These are phyloP conservation scores for Xenus cinereus DNA, from an alignment of 2,113 vertebrate species.

Conservation along the genomic window DNA sequence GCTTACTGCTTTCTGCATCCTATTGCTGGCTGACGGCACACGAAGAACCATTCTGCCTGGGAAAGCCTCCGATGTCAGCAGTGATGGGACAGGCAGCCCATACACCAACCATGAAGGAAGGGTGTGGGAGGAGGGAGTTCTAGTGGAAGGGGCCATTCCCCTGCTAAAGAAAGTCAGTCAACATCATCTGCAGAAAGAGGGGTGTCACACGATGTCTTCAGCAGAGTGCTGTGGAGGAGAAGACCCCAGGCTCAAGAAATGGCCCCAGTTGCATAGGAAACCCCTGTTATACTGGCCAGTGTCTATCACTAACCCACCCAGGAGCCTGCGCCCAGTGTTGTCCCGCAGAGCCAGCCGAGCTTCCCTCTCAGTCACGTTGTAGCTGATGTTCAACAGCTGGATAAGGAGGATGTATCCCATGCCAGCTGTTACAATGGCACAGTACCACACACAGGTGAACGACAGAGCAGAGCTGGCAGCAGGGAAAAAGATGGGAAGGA, in stretches of 20 bases:
- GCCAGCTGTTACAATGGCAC: conserved; percentile 86
- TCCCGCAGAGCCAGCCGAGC: conserved; percentile 85
- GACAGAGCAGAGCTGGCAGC: conserved; percentile 84
- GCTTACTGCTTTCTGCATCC: conserved; percentile 25
- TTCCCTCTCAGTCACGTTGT: conserved; percentile 93
- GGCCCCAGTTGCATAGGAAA: conserved; percentile 86
- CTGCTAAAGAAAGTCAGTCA: conserved; percentile 14
- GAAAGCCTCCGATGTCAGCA: background rate
- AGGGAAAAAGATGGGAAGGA: conserved; percentile 45
- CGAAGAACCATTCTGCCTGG: background rate
- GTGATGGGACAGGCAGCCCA: background rate
- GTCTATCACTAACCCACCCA: conserved; percentile 90
- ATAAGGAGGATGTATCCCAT: conserved; percentile 89
- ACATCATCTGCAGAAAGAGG: background rate
- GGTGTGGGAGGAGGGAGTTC: background rate
- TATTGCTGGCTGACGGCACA: background rate
- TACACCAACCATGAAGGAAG: background rate
- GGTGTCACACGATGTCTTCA: conserved; percentile 83
- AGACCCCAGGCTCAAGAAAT: conserved; percentile 84
- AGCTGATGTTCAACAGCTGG: conserved; percentile 93
- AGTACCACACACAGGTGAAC: conserved; percentile 98
- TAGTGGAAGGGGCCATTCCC: background rate
- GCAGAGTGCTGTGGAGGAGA: conserved; percentile 38
- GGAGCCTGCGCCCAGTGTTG: conserved; percentile 78
- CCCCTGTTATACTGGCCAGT: conserved; percentile 85